These are phyloP conservation scores for Zaprionus lineosus DNA, from an alignment of 2,888 invertebrate genomes.

Conservation along the genomic window DNA sequence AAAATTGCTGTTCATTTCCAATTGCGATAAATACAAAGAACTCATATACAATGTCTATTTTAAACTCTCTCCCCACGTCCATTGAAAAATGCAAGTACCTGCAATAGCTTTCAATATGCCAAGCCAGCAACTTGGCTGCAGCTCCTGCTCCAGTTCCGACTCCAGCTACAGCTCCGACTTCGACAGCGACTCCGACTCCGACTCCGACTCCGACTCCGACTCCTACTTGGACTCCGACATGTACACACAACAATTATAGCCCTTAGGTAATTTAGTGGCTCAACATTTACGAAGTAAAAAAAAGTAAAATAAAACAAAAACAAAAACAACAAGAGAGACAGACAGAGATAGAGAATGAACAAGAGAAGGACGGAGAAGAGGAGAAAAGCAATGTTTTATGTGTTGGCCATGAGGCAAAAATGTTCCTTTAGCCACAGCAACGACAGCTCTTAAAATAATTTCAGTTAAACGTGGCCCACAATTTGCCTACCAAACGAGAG, in stretches of 20 bases:
- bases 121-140: too few relatives aligned
- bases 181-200: conserved; percentile 12
- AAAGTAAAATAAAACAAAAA: conserved; percentile 8
- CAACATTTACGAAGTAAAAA: conserved; percentile 57
- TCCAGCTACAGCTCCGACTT: conserved; percentile 8
- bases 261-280: conserved; percentile 76
- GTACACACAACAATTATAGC: conserved; percentile 76
- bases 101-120: conserved; percentile 11
- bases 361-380: too few relatives aligned
- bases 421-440: conserved; percentile 30
- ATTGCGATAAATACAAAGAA: conserved; percentile 60
- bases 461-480: conserved; percentile 74
- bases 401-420: conserved; percentile 49
- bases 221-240: conserved; percentile 25
- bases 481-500: conserved; percentile 45
- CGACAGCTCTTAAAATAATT: conserved; percentile 72
- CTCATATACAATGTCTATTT: conserved; percentile 31
- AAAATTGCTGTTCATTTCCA: conserved; percentile 18
- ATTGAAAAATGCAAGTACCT: too few relatives aligned
- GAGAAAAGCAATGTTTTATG: conserved; percentile 57
- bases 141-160: background rate
- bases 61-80: too few relatives aligned
- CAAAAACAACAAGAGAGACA: conserved; percentile 1
- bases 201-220: conserved; percentile 1
- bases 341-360: conserved; percentile 6